Evolutionary conservation across 2,797 vertebrate species (phyloP).

Genomic region (Phalanger gymnotis): DNA sequence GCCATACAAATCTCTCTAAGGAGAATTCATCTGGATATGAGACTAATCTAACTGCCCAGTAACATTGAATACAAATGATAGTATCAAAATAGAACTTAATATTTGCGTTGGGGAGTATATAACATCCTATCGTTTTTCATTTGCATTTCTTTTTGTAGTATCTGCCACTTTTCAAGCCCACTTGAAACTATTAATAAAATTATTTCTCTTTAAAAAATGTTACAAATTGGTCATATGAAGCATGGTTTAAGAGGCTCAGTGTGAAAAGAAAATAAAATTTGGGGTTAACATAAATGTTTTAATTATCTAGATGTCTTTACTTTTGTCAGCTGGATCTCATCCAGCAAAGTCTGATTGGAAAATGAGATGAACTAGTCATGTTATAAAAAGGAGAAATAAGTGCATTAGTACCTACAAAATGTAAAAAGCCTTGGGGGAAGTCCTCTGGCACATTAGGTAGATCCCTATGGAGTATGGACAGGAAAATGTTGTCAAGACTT

Average conservation of each 20-base stretch:
- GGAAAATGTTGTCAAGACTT: neutral
- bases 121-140: neutral
- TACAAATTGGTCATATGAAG: neutral
- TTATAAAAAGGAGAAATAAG: neutral
- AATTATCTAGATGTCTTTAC: neutral
- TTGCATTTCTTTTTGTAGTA: neutral
- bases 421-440: neutral
- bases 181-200: neutral
- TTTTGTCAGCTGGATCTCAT: neutral
- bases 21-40: neutral
- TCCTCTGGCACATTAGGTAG: neutral
- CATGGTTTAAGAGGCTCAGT: neutral
- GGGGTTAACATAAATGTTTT: neutral
- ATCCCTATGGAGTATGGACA: neutral
- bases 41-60: neutral
- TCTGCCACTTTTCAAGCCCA: neutral
- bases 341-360: neutral
- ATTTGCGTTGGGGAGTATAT: fast-evolving
- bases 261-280: neutral
- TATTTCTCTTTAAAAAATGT: neutral
- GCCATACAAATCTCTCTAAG: neutral
- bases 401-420: neutral
- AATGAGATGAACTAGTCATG: neutral
- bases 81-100: neutral
- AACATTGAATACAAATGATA: neutral